Base-by-base conservation (phyloP, 2,797 vertebrate genomes). In the Etheostoma perlongum region DNA sequence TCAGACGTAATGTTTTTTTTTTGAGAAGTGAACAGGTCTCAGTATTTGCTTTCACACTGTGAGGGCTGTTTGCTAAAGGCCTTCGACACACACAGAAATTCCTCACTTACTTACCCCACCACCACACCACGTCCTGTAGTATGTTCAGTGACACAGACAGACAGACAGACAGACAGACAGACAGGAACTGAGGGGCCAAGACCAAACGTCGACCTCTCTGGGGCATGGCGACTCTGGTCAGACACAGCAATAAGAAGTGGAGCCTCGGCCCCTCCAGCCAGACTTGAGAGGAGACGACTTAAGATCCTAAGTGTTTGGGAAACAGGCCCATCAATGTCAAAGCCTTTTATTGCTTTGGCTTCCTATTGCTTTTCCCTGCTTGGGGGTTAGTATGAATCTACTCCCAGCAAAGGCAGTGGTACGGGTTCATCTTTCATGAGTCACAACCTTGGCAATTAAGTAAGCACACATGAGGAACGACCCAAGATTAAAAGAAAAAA, bases 261-360 rank as follows among this genome's bases (percentile, higher is more conserved):
- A 87, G 90, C 88, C 90, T 58, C 18, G 3, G 83, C 86, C 89
- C 89, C 90, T 90, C 78, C 74, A 88, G 87, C 85, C 91, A 90
- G 90, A 91, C 90, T 87, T 18, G 68, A 92, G 86, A 89, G 85
- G 86, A 91, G 90, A 82, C 70, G 77, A 89, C 88, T 89, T 87
- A 81, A 82, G 83, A 81, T 85, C 89, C 85, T 85, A 85, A 92
- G 90, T 94, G 92, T 94, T 92, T 93, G 89, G 91, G 90, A 93
- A 91, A 93, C 87, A 88, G 89, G 87, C 91, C 89, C 92, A 88
- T 93, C 92, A 92, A 90, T 88, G 91, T 92, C 93, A 92, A 88
- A 93, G 87, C 88, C 89, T 92, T 93, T 91, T 92, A 93, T 93
- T 94, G 89, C 93, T 88, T 89, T 81, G 90, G 92, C 92, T 92